Base-by-base conservation (phyloP, 2,797 vertebrate genomes). In the Hypotaenidia okinawae region DNA sequence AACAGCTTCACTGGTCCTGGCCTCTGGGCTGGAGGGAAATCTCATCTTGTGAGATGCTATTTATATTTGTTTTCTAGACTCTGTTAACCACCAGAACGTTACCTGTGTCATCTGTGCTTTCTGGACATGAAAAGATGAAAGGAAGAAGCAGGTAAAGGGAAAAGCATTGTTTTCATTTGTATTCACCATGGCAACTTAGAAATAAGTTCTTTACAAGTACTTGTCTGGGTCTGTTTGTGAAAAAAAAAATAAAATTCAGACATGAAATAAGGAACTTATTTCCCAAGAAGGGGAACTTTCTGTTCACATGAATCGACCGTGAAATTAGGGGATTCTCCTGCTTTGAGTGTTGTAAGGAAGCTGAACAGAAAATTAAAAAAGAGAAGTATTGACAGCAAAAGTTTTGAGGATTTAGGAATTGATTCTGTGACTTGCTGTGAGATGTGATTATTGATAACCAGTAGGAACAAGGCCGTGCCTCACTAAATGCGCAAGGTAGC, bases 281-380 rank as follows among this genome's bases (percentile, higher is more conserved):
- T 90, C 57, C 67, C 64, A 70, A 67, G 52, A 95, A 93, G 90
- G 8, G 86, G 91, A 97, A 94, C 91, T 95, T 76, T 30, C 54
- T 88, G 47, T 58, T 90, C 82, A 54, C 16, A 47, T 32, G 39
- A 89, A 90, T 67, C 58, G 66, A 22, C 69, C 81, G 69, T 81
- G 75, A 92, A 93, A 81, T 81, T 22, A 59, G 84, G 68, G 88
- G 74, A 59, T 78, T 95, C 80, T 95, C 67, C 51, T 57, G n/a
- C 83, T 70, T 30, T 8, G 5, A 80, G 57, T 58, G 35, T 57
- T 70, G 32, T 68, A 87, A 87, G 83, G 87, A 94, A 94, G 70
- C 58, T 90, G 57, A 81, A 59, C 67, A 90, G 51, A 77, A 93
- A 84, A 72, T 49, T 35, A 1, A 27, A 55, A 77, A 77, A 81